Conservation (phyloP, 2,888 invertebrate genomes). For the Chloroclysta siterata region DNA sequence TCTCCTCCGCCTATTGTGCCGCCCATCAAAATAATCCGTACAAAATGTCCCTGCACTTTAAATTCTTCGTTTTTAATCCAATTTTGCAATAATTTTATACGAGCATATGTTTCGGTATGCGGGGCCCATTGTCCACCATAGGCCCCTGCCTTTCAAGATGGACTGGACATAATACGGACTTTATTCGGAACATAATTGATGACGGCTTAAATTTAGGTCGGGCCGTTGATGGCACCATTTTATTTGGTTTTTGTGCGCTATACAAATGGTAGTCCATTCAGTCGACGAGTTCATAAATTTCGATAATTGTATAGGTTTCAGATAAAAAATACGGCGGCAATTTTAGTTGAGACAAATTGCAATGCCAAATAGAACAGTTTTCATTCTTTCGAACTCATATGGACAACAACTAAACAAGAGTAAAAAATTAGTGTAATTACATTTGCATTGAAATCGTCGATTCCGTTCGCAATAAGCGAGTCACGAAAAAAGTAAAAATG, state of each 20-base stretch:
- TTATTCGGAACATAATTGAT: conserved; percentile 69
- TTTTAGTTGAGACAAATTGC: neutral
- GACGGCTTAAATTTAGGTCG: conserved; percentile 65
- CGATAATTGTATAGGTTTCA: conserved; percentile 14
- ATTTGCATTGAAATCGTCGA: conserved; percentile 19
- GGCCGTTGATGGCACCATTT: conserved; percentile 60
- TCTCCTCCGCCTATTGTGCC: conserved; percentile 57
- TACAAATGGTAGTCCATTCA: conserved; percentile 51
- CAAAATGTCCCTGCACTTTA: conserved; percentile 56
- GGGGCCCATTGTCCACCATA: conserved; percentile 64
- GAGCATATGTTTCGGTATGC: conserved; percentile 70
- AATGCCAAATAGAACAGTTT: neutral
- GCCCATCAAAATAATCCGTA: conserved; percentile 65
- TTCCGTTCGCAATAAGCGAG: conserved; percentile 39
- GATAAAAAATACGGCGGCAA: neutral
- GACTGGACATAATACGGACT: conserved; percentile 55
- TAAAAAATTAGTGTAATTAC: conserved; percentile 11
- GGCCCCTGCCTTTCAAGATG: conserved; percentile 67
- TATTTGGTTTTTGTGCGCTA: conserved; percentile 66
- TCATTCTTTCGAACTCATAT: neutral
- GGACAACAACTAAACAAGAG: conserved; percentile 14
- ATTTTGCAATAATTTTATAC: conserved; percentile 70
- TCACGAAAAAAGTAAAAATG: conserved; percentile 53
- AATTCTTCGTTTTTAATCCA: conserved; percentile 72
- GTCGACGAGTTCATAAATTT: conserved; percentile 52